Evolutionary conservation across 2,888 invertebrate species (phyloP).

Genomic region (Leucophenga montana): DNA sequence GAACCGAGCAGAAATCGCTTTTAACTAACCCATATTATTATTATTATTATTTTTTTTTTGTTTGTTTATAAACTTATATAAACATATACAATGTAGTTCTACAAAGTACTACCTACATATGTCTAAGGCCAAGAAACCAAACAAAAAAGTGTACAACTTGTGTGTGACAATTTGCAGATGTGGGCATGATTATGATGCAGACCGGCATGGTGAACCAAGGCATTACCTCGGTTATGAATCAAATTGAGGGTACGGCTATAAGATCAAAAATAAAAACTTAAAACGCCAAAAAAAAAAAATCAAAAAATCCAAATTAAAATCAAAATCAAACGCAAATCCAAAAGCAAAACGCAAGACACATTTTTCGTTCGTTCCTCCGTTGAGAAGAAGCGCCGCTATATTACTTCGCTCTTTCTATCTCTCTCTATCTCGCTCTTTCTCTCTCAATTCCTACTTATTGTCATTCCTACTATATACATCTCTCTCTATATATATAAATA

Average conservation of each 20-base stretch:
- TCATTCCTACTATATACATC: background rate
- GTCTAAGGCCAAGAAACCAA: background rate
- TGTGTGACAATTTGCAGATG: constrained; percentile 80
- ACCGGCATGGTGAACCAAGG: constrained; percentile 95
- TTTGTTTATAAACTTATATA: no score
- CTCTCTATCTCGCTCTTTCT: constrained; percentile 18
- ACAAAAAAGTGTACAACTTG: constrained; percentile 25
- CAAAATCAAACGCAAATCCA: constrained; percentile 35
- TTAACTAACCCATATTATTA: no score
- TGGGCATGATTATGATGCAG: constrained; percentile 98
- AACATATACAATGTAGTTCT: no score
- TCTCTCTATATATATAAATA: background rate
- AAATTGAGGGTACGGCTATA: constrained; percentile 84
- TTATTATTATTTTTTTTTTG: no score
- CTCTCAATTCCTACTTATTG: background rate
- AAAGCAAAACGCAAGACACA: constrained; percentile 1
- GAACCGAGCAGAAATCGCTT: background rate
- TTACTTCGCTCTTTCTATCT: constrained; percentile 14
- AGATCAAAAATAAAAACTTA: constrained; percentile 25
- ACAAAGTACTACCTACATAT: no score
- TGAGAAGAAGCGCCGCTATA: constrained; percentile 3
- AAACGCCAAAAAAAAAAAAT: constrained; percentile 23
- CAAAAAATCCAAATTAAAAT: constrained; percentile 36
- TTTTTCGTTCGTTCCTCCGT: constrained; percentile 8
- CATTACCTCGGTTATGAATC: constrained; percentile 80